phyloP scores from a whole-genome alignment of 2,888 invertebrate species.

The Nemoura dubitans region DNA sequence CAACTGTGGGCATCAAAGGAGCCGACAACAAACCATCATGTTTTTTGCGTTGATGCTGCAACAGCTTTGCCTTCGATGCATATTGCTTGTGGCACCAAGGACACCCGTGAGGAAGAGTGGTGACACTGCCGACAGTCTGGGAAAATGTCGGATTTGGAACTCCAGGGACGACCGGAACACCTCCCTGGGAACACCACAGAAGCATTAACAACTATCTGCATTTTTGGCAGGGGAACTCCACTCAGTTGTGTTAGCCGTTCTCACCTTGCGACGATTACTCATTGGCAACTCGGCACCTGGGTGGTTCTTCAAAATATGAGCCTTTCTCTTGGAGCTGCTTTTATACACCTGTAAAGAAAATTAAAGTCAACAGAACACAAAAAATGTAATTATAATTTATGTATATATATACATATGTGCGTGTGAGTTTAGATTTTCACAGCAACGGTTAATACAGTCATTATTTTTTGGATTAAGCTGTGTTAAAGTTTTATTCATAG shows the following conservation, averaged over 20 bases:
- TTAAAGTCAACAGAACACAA: not conserved
- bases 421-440: no score
- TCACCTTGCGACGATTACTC: slow-evolving; percentile 56
- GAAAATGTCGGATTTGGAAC: slow-evolving; percentile 71
- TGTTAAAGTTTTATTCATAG: no score
- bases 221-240: not conserved
- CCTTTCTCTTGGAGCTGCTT: slow-evolving; percentile 84
- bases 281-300: slow-evolving; percentile 76
- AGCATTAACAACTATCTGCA: not conserved
- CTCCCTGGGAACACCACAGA: slow-evolving; percentile 45
- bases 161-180: slow-evolving; percentile 59
- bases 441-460: no score
- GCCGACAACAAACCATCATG: slow-evolving; percentile 58
- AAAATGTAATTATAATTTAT: no score
- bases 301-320: slow-evolving; percentile 83
- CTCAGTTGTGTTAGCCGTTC: not conserved
- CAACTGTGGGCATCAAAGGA: slow-evolving; percentile 42
- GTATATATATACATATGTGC: no score
- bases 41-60: slow-evolving; percentile 71
- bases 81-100: slow-evolving; percentile 89
- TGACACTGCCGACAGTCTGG: slow-evolving; percentile 77
- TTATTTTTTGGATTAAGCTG: no score
- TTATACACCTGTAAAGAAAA: slow-evolving; percentile 70
- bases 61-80: slow-evolving; percentile 74
- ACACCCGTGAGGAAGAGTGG: slow-evolving; percentile 76